phyloP scores from a whole-genome alignment of 2,888 invertebrate species.

The Patella ulyssiponensis region DNA sequence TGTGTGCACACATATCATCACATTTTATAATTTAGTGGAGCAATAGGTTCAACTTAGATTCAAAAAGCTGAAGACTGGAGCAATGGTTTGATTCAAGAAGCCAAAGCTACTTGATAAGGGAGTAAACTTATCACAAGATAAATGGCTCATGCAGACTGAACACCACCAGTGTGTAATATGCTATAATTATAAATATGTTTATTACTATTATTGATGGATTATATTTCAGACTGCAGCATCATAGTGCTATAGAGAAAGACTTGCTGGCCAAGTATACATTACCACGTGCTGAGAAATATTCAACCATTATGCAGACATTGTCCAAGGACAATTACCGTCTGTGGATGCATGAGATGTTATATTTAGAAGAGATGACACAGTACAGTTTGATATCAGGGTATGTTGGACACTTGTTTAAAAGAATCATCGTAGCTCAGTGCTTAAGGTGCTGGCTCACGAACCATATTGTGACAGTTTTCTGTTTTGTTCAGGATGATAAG shows the following conservation, averaged over 20 bases:
- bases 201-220: not conserved
- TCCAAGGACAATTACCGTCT: conserved; percentile 81
- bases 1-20: no score
- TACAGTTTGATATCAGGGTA: conserved; percentile 77
- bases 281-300: conserved; percentile 77
- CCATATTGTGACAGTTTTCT: not conserved
- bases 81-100: no score
- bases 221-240: conserved; percentile 20
- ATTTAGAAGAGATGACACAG: conserved; percentile 85
- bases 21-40: no score
- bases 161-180: not conserved
- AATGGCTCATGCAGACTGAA: no score
- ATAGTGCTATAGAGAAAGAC: conserved; percentile 50
- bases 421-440: no score
- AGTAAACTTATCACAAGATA: no score
- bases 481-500: not conserved
- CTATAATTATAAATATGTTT: not conserved
- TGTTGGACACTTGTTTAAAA: conserved; percentile 13
- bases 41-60: no score
- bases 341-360: conserved; percentile 83
- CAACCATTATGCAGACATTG: conserved; percentile 75
- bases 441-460: no score
- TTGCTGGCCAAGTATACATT: conserved; percentile 61
- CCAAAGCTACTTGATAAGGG: no score
- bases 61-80: no score